Percentiles rank a stretch among this genome's conserved stretches.
Evolutionary conservation across 2,888 invertebrate genomes (phyloP).

Genomic region (Caenorhabditis japonica): DNA sequence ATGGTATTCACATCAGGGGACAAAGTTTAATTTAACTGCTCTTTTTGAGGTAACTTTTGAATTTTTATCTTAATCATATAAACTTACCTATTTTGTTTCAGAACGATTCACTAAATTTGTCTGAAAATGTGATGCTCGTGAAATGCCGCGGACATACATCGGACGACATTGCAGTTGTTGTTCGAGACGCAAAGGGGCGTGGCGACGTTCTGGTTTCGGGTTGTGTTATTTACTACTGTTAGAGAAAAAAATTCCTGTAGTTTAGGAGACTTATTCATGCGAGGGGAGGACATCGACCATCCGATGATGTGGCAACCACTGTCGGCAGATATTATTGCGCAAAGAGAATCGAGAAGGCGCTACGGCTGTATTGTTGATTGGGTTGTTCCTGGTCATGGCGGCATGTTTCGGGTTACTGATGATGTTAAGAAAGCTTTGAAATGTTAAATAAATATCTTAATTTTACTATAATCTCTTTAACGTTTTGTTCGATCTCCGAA

Average conservation of each 20-base stretch:
- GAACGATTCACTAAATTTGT: conserved; percentile 66
- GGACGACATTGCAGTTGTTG: conserved; percentile 73
- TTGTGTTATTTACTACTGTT: conserved; percentile 13
- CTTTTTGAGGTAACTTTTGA: conserved; percentile 61
- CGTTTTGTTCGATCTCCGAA: neutral
- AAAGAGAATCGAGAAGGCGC: conserved; percentile 53
- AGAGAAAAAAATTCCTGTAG: conserved; percentile 6
- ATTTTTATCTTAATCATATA: neutral
- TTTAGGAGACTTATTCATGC: conserved; percentile 65
- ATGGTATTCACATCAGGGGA: conserved; percentile 67
- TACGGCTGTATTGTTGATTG: conserved; percentile 63
- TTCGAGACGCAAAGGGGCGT: conserved; percentile 62
- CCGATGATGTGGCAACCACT: conserved; percentile 74
- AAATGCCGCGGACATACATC: conserved; percentile 74
- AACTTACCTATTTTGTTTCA: conserved; percentile 31
- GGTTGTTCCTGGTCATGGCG: conserved; percentile 73
- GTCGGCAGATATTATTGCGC: conserved; percentile 65
- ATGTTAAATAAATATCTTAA: conserved; percentile 38
- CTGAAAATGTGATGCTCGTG: conserved; percentile 69
- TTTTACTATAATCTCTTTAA: neutral
- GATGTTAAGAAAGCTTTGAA: conserved; percentile 47
- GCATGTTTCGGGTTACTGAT: conserved; percentile 56
- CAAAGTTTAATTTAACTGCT: conserved; percentile 69
- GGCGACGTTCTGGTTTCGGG: conserved; percentile 72
- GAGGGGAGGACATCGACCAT: conserved; percentile 71